Evolutionary conservation across 2,113 vertebrate genomes (phyloP), one percentile per base, ranked within the genome.

Genomic region (Murina feae): DNA sequence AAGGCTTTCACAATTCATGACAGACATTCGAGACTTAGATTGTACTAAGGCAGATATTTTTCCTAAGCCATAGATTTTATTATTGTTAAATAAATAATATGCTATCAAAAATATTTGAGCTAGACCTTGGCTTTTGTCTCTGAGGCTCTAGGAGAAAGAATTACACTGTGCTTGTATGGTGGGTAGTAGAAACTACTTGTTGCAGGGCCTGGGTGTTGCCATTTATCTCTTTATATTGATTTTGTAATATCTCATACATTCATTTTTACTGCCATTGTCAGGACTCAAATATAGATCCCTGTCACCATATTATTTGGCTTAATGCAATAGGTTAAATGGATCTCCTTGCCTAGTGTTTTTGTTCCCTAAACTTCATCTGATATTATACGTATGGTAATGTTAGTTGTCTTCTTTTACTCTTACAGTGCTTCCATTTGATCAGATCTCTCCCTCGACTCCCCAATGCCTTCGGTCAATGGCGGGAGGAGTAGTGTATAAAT

Each of bases 1-100:
- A 93, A 96, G 88, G 35, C 2, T 85, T 0, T 95, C 84, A 63
- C 95, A 90, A 90, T 95, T 96, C 68, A 66, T 92, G 86, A 92
- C 85, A 51, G 30, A 94, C 2, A 2, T 32, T 95, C 90, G 88
- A 84, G 42, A 79, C 39, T 12, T n/a, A 18, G 55, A 44, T 30
- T 89, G 5, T 2, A 51, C 16, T 72, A 75, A 58, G 16, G 69
- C 2, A 84, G 44, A 60, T 68, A 4, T 42, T 75, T 68, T 83
- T 42, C n/a, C 30, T 20, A 88, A 96, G 4, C 32, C 9, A 75
- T 58, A 58, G 21, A 49, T 90, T 28, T 30, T 94, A 76, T 65
- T 94, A 35, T 66, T 93, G 94, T 93, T n/a, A 49, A 87, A 78
- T 79, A 91, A 93, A 89, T 86, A 2, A n/a, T 37, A 0, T 51